Conservation (phyloP, 2,888 invertebrate species). For the Drosophila ezoana region DNA sequence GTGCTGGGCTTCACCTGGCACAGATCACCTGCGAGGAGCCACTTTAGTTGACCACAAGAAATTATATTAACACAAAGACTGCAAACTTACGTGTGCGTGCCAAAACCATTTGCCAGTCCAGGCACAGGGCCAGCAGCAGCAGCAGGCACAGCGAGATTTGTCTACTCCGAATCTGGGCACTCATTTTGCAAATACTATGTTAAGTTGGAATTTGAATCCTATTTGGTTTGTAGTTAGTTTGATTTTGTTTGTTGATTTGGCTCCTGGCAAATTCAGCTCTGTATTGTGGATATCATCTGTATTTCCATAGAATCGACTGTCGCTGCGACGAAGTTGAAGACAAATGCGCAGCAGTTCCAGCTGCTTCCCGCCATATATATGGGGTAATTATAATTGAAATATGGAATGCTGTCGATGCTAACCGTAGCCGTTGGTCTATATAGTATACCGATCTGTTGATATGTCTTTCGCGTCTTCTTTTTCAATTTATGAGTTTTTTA, state of each 20-base stretch:
- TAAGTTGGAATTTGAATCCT: not conserved
- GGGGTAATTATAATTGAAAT: slow-evolving; percentile 24
- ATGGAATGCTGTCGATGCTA: slow-evolving; percentile 17
- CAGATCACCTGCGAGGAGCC: slow-evolving; percentile 71
- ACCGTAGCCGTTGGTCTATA: slow-evolving; percentile 15
- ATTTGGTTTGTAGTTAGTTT: not conserved
- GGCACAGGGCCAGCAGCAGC: slow-evolving; percentile 41
- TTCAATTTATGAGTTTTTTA: slow-evolving; percentile 51
- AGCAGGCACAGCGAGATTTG: slow-evolving; percentile 47
- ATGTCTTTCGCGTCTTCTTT: slow-evolving; percentile 17
- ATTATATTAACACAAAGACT: no score
- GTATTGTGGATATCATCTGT: slow-evolving; percentile 50
- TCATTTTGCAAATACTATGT: slow-evolving; percentile 28
- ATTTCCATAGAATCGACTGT: slow-evolving; percentile 54
- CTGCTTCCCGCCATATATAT: slow-evolving; percentile 65
- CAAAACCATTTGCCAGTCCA: slow-evolving; percentile 38
- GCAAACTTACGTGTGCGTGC: slow-evolving; percentile 62
- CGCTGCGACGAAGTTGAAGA: slow-evolving; percentile 44
- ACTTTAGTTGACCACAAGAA: not conserved
- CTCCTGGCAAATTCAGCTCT: slow-evolving; percentile 57
- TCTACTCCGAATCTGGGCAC: slow-evolving; percentile 18
- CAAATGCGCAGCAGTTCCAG: slow-evolving; percentile 73
- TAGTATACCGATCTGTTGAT: slow-evolving; percentile 45
- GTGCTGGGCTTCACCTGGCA: slow-evolving; percentile 80
- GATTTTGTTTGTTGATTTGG: not conserved